Evolutionary conservation across 2,888 invertebrate genomes (phyloP), one percentile per base, ranked within the genome.

Genomic region (Ectobius pallidus): DNA sequence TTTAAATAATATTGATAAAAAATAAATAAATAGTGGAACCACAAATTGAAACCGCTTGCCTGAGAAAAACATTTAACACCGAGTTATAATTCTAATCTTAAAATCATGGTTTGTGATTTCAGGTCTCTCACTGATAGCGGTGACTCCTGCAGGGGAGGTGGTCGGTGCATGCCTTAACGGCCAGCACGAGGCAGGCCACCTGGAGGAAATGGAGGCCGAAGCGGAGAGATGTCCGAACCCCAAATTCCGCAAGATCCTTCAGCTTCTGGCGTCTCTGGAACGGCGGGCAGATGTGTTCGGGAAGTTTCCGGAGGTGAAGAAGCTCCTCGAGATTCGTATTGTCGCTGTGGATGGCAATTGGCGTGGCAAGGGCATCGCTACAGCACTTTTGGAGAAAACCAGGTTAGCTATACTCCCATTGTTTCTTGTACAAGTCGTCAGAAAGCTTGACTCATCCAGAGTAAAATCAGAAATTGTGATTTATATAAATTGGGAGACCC

Each of bases 331-430:
- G 69, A 83, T 91, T 11, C 89, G 88, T 78, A 88, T 92, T 46
- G 83, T 91, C 0, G 90, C 91, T 0, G 91, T 91, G 1, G 90
- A 92, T 77, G 85, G 85, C 0, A 83, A 83, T n/a, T 91, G 89
- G 87, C 84, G 91, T 75, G 89, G 89, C 62, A 85, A 86, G 76
- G 92, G 92, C 2, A 87, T 92, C 74, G 91, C 89, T 78, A 89
- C 88, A 75, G 84, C 85, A 22, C 83, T 92, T 16, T 81, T 91
- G 76, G 83, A 86, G 62, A 87, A 84, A 77, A 87, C 91, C 3
- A 87, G 89, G 92, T 91, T 83, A 85, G 63, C 1, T 14, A 25
- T 2, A 18, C 55, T n/a, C 49, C 4, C 4, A 3, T 22, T 3
- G 20, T 22, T 52, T 20, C 20, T 9, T 52, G 20, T 20, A 11